Evolutionary conservation across 1,140 invertebrate species (phyloP), one percentile per base, ranked within the genome.

Genomic region (Cephus cinctus): DNA sequence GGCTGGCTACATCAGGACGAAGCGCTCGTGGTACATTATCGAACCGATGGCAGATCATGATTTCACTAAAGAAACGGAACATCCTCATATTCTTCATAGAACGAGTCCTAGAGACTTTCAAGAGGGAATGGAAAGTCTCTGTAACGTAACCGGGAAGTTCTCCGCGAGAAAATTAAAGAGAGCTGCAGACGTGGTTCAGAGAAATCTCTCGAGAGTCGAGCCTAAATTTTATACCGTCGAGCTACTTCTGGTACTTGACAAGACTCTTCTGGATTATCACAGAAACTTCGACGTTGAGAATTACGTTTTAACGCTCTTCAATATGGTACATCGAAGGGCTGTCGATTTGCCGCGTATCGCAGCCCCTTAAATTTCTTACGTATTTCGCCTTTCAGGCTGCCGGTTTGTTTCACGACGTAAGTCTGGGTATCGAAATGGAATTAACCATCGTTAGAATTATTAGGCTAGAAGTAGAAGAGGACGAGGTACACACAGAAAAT

Each of bases 271-370:
- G 35, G 66, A 80, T 14, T 81, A 79, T 58, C 81, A 83, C 54
- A 69, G 73, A 16, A 72, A 81, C 45, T 79, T 82, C 54, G 80
- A 84, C 52, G 65, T 86, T 4, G 80, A 81, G 46, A 83, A 78
- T 34, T 85, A 84, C 57, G 76, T 83, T 14, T 67, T 85, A 4
- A 84, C 83, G 8, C 71, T 85, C 18, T 81, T 85, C 74, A 84
- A 84, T 60, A 84, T 84, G 79, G 83, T 83, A 64, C 70, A 65
- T 56, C 9, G 23, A n/a, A 81, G 22, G 80, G 78, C 50, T 73
- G 76, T 44, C 76, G 80, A 54, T 80, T 81, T 55, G 76, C 77
- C 20, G 67, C 80, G 34, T 82, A 80, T 54, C 76, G 82, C 39
- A 71, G 78, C 8, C 50, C 82, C 36, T 77, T 80, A 0, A 58